phyloP scores from a whole-genome alignment of 37 sponge, comb jelly and placozoan species.

The Aplysina aerophoba region DNA sequence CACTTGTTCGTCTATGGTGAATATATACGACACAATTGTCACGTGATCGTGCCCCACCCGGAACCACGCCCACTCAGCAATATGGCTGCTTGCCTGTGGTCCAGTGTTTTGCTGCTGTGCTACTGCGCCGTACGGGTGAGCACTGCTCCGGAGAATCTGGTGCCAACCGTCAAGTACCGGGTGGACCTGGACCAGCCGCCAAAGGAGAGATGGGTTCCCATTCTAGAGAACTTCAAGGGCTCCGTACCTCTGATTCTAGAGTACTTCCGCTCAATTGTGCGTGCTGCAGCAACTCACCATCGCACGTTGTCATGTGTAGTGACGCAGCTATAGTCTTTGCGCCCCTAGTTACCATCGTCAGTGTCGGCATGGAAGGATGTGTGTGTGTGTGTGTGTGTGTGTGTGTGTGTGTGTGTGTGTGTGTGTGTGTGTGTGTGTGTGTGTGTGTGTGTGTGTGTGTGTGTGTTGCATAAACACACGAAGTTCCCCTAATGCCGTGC shows the following conservation, averaged over 20 bases:
- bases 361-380: too few species aligned
- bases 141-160: background rate
- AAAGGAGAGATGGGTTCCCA: constrained; percentile 52
- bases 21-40: background rate
- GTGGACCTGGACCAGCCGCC: constrained; percentile 60
- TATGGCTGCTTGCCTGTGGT: background rate
- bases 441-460: too few species aligned
- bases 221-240: constrained; percentile 49
- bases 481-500: too few species aligned
- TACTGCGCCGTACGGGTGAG: background rate
- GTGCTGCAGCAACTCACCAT: background rate
- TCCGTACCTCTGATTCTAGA: constrained; percentile 63
- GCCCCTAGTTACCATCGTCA: too few species aligned
- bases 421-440: too few species aligned
- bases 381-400: too few species aligned
- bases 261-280: constrained; percentile 30
- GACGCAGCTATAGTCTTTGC: background rate
- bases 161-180: constrained; percentile 41
- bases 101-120: background rate
- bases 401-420: too few species aligned
- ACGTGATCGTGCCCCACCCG: background rate
- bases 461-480: too few species aligned
- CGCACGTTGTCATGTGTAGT: background rate
- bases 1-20: background rate
- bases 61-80: background rate